Base-by-base conservation (phyloP, 1,140 invertebrate species). In the Drosophila arizonae region DNA sequence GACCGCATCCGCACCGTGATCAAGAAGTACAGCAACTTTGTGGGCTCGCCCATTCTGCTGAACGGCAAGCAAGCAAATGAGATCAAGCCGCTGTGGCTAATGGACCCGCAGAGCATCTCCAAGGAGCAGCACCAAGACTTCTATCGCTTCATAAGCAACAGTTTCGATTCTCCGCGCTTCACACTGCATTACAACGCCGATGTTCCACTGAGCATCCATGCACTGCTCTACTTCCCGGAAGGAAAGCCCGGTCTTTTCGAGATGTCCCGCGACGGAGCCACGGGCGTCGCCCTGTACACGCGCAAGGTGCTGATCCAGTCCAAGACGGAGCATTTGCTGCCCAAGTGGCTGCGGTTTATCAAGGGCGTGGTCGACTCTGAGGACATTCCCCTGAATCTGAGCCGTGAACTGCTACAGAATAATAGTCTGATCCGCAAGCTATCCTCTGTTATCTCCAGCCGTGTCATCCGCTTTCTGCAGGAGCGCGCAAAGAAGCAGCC, bases 311-410 rank as follows among this genome's bases (percentile, higher is more conserved):
- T 99, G 56, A 99, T 99, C 36, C 97, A 98, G 92, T 96, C 95
- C 73, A 97, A 96, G 90, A 96, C 97, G 0, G 97, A 98, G 68
- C 96, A 97, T 88, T 95, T 99, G 72, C 92, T 99, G 69, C 98
- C 98, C 1, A 97, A 98, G 90, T 99, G 97, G 97, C 92, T 99
- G 51, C 92, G 98, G 81, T 99, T 99, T 92, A 92, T 99, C 1
- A 98, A 95, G 97, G 96, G 98, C 91, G 98, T 99, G 26, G 97
- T 99, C 8, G 98, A 99, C 93, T 98, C 97, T 6, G 98, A 99
- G 93, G 98, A 99, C 90, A 99, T 99, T 93, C 98, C 98, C 9
- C 93, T 99, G 17, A 99, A 99, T 94, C 93, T 99, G 46, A 99
- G 97, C 87, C 93, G 98, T 90, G 98, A 99, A 92, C 93, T 99